phyloP scores from a whole-genome alignment of 2,113 vertebrate genomes.

The Cariama cristata region DNA sequence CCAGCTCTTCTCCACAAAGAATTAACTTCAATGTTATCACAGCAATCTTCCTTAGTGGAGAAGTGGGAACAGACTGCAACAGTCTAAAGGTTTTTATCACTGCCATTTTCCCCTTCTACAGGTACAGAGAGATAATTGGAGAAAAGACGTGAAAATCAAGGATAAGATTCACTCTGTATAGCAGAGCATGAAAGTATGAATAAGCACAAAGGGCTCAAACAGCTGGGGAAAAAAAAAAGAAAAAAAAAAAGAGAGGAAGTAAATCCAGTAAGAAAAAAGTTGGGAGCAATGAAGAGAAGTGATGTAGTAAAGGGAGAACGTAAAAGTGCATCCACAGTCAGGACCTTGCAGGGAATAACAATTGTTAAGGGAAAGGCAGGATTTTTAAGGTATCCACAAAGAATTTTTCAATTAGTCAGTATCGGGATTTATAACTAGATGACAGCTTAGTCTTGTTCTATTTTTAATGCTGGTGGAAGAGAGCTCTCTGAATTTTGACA shows the following conservation, averaged over 20 bases:
- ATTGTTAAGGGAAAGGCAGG: neutral
- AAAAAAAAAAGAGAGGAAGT: too few relatives aligned
- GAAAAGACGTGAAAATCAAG: neutral
- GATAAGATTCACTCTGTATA: conserved; percentile 1
- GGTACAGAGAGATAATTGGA: conserved; percentile 41
- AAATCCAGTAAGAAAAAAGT: neutral
- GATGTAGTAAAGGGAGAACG: neutral
- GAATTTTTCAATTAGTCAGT: neutral
- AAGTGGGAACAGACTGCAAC: neutral
- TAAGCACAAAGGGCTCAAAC: neutral
- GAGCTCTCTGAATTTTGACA: neutral
- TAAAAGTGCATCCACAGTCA: neutral
- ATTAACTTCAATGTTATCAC: neutral
- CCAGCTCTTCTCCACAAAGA: neutral
- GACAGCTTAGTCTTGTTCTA: neutral
- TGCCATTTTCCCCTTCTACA: neutral
- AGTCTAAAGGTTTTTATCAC: neutral
- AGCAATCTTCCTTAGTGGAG: neutral
- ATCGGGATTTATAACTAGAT: too few relatives aligned
- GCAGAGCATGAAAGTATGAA: neutral
- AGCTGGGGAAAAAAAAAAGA: neutral
- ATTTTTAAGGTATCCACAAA: neutral
- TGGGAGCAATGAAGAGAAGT: neutral
- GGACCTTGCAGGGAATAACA: neutral
- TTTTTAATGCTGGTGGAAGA: neutral